Percentiles rank a stretch among this genome's conserved stretches.
These are phyloP conservation scores for Oceanodroma tethys DNA, from an alignment of 2,113 vertebrate genomes.

Conservation along the genomic window DNA sequence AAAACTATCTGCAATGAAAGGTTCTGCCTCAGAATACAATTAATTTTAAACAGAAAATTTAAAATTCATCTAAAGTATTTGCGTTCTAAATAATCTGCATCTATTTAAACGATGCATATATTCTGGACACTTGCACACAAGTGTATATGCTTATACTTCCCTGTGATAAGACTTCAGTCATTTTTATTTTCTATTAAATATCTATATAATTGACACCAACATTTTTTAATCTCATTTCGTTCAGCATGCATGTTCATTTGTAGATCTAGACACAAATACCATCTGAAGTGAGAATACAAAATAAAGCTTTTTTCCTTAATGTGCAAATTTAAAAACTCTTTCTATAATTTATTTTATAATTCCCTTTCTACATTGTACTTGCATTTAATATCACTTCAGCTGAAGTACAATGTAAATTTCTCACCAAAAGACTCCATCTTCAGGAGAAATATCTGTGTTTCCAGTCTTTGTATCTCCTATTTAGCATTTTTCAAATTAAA, in stretches of 20 bases:
- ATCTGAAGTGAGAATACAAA: background rate
- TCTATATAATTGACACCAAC: background rate
- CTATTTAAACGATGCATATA: background rate
- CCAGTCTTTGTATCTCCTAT: background rate
- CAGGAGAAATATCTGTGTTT: conserved; percentile 10
- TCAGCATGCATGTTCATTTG: background rate
- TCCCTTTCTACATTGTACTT: conserved; percentile 10
- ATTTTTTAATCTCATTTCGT: background rate
- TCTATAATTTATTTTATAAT: conserved; percentile 30
- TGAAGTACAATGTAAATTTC: conserved; percentile 38
- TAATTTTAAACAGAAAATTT: background rate
- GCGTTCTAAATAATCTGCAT: background rate
- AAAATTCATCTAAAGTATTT: background rate
- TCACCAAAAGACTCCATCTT: conserved; percentile 37
- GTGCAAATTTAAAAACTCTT: conserved; percentile 9
- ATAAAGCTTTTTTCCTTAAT: conserved; percentile 32
- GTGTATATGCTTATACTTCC: background rate
- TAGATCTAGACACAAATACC: background rate
- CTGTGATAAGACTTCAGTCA: background rate
- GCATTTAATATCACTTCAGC: conserved; percentile 26
- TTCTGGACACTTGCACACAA: background rate
- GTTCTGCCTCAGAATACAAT: background rate
- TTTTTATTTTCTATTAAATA: conserved; percentile 42
- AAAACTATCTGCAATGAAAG: conserved; percentile 3
- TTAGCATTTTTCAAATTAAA: conserved; percentile 62